Percentiles rank a stretch among this genome's conserved stretches.
These are phyloP conservation scores for Cossypha polioptera DNA, from an alignment of 2,797 vertebrate species.

Conservation along the genomic window DNA sequence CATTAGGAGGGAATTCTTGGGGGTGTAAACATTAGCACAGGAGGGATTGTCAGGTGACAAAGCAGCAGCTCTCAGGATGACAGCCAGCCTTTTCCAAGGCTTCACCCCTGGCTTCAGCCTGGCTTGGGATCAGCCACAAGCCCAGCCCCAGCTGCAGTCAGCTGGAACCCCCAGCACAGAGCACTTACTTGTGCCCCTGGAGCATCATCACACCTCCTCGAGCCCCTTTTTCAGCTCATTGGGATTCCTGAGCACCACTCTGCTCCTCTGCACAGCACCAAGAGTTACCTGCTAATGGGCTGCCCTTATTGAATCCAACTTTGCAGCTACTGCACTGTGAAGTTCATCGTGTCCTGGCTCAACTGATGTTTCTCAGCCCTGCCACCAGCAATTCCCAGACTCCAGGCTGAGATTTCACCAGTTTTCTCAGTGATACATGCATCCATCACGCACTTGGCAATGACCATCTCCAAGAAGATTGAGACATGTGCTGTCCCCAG, in stretches of 20 bases:
- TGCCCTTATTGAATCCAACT: neutral
- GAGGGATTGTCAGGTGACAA: neutral
- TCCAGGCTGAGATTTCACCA: neutral
- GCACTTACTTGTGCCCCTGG: rapidly evolving
- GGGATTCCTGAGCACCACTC: neutral
- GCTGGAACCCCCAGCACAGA: neutral
- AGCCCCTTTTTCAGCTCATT: neutral
- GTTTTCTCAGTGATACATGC: neutral
- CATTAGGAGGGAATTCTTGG: neutral
- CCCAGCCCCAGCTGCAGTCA: neutral
- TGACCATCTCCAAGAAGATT: neutral
- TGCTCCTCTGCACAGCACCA: neutral
- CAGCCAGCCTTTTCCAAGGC: neutral
- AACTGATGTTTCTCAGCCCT: neutral
- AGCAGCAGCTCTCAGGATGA: neutral
- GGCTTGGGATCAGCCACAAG: neutral
- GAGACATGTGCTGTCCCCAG: neutral
- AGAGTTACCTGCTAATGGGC: neutral
- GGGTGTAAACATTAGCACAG: neutral
- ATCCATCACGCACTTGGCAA: neutral
- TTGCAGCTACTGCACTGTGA: neutral
- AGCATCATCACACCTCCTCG: rapidly evolving
- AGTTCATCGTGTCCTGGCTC: neutral
- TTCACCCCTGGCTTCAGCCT: neutral
- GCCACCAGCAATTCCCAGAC: neutral